Evolutionary conservation across 2,888 invertebrate genomes (phyloP).

Genomic region (Hypomecis punctinalis): DNA sequence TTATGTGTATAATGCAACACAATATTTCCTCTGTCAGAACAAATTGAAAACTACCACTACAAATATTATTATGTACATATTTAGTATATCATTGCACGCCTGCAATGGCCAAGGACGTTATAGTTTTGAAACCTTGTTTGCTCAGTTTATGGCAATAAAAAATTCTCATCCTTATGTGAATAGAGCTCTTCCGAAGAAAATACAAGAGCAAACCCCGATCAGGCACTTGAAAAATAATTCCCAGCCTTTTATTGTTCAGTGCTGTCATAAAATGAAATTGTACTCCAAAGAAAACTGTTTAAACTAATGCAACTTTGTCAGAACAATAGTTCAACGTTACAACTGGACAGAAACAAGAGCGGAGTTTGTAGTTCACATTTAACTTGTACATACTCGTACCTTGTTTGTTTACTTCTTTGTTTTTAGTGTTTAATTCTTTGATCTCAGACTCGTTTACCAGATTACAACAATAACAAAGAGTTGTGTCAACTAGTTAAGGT

Average conservation of each 20-base stretch:
- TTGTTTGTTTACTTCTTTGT: slow-evolving; percentile 14
- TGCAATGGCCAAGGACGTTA: too few species aligned
- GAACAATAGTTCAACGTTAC: not conserved
- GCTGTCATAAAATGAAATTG: not conserved
- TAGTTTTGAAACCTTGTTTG: too few species aligned
- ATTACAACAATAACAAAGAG: slow-evolving; percentile 41
- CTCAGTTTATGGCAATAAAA: too few species aligned
- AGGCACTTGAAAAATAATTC: not conserved
- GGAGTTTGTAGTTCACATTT: slow-evolving; percentile 20
- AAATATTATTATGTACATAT: too few species aligned
- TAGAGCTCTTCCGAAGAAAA: too few species aligned
- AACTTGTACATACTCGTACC: not conserved
- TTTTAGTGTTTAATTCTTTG: slow-evolving; percentile 32
- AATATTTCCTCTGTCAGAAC: too few species aligned
- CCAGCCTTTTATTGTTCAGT: not conserved
- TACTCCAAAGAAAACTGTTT: not conserved
- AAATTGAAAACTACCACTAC: too few species aligned
- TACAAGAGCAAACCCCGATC: too few species aligned
- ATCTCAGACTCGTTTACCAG: slow-evolving; percentile 30
- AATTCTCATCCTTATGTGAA: too few species aligned
- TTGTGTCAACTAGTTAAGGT: slow-evolving; percentile 36
- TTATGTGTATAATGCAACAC: too few species aligned
- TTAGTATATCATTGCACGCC: too few species aligned
- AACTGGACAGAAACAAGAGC: slow-evolving; percentile 5
- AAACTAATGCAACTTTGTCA: slow-evolving; percentile 10